Evolutionary conservation across 2,888 invertebrate species (phyloP), one percentile per base, ranked within the genome.

Genomic region (Leptopilina syphax): DNA sequence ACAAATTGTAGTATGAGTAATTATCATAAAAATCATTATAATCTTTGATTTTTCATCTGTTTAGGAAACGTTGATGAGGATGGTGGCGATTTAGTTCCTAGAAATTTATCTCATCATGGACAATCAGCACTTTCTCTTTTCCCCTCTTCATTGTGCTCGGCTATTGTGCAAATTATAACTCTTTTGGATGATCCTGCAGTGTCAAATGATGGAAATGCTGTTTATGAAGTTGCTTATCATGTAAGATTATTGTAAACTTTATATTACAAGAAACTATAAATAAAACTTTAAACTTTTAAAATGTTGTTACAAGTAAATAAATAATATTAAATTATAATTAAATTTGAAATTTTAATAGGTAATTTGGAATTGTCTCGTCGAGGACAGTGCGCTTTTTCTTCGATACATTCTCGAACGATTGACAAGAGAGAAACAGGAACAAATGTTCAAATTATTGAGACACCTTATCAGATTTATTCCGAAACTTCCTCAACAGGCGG

Each of bases 331-430:
- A 44, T 18, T 34, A 3, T 18, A 1, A 65, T 77, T 41, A 12
- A 3, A 3, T 34, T 34, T 34, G 34, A 34, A 34, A n/a, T 18
- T 83, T 83, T 77, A 85, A 66, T 92, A 97, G 95, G 97, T 98
- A 0, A 98, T 99, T 85, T 99, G 99, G 99, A 96, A 96, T 83
- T 99, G 99, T 90, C 93, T 99, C 67, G 99, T 99, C 0, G 99
- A 99, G 93, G 99, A 99, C 89, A 98, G 99, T 0, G 97, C 98
- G 0, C 92, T 99, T 0, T 99, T 99, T 92, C 93, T 99, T 65
- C 95, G 99, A 12, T 98, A 99, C 90, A 98, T 99, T 68, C 93
- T 99, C 65, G 99, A 99, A 91, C 95, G 98, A 65, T 92, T 99
- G 3, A 99, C 99, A 0, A 94, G 98, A 8, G 98, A 98, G 87